A percentile compares a stretch with the other conserved stretches of the same genome.
phyloP scores from a whole-genome alignment of 2,113 vertebrate species.

The Coreoperca whiteheadi region DNA sequence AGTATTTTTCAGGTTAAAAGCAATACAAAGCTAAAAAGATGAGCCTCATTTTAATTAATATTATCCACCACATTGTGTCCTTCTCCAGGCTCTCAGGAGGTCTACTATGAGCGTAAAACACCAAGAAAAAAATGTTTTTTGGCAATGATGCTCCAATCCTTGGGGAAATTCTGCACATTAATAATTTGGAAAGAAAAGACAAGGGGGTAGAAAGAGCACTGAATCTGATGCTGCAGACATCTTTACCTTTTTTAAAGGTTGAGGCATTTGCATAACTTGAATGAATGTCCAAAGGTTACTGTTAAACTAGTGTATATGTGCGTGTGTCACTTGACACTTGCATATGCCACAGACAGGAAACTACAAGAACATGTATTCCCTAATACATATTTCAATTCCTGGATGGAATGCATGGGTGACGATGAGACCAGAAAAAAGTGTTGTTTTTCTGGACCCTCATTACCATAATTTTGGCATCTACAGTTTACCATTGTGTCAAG shows the following conservation, averaged over 20 bases:
- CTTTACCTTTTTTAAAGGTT: conserved; percentile 73
- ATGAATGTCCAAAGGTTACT: conserved; percentile 66
- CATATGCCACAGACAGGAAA: conserved; percentile 11
- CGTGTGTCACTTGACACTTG: neutral
- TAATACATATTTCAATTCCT: conserved; percentile 3
- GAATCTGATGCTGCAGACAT: conserved; percentile 47
- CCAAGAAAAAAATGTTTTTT: neutral
- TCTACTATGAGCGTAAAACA: neutral
- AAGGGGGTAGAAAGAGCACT: neutral
- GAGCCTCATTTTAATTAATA: neutral
- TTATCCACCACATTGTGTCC: neutral
- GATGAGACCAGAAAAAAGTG: neutral
- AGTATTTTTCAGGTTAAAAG: neutral
- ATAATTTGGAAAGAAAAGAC: conserved; percentile 31
- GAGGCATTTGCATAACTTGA: conserved; percentile 67
- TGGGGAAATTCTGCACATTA: conserved; percentile 9
- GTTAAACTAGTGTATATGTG: conserved; percentile 27
- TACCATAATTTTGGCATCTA: conserved; percentile 67
- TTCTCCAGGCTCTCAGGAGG: neutral
- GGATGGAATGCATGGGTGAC: conserved; percentile 12
- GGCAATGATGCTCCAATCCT: neutral
- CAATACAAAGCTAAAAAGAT: neutral
- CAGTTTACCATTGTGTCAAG: conserved; percentile 70
- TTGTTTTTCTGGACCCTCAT: conserved; percentile 30
- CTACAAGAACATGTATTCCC: conserved; percentile 21